Evolutionary conservation across 2,797 vertebrate species (phyloP), one percentile per base, ranked within the genome.

Genomic region (Lepilemur septentrionalis): DNA sequence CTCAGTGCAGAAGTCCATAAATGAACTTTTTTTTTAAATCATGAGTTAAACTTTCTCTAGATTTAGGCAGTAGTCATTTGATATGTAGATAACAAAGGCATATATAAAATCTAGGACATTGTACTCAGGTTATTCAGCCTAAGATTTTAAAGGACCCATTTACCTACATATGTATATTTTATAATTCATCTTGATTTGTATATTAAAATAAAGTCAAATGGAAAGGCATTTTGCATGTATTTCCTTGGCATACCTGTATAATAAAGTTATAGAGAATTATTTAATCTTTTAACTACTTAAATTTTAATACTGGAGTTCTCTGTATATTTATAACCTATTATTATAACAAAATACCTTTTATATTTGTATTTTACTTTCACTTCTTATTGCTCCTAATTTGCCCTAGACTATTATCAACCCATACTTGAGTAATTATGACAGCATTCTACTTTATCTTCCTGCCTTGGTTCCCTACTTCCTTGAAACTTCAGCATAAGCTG

Each of bases 1-100:
- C 89, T 94, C 91, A 90, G 63, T 92, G 89, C 72, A 93, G 69
- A 96, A 96, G 93, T 85, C 80, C 70, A 89, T 95, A 94, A 98
- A 84, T 3, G 25, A 93, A 95, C 80, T 82, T 57, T 57, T 76
- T 50, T 57, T 46, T 25, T 10, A 85, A 80, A 50, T 76, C 81
- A 48, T 23, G 35, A 95, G 91, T 73, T 87, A 76, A 41, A 96
- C 85, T 94, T 81, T 83, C 91, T 83, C 48, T 25, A 86, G 78
- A 95, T 80, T 92, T 87, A 80, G 67, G 63, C 46, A 92, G 63
- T 25, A 90, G 43, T 41, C n/a, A 75, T 65, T 57, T 15, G 23
- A 78, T 48, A 84, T 0, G 1, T 2, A 48, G 69, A 94, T 43
- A 76, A 87, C 43, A 76, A 81, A 95, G 67, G 72, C 30, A 72